Evolutionary conservation across 2,888 invertebrate species (phyloP), one percentile per base, ranked within the genome.

Genomic region (Cantharis lateralis): DNA sequence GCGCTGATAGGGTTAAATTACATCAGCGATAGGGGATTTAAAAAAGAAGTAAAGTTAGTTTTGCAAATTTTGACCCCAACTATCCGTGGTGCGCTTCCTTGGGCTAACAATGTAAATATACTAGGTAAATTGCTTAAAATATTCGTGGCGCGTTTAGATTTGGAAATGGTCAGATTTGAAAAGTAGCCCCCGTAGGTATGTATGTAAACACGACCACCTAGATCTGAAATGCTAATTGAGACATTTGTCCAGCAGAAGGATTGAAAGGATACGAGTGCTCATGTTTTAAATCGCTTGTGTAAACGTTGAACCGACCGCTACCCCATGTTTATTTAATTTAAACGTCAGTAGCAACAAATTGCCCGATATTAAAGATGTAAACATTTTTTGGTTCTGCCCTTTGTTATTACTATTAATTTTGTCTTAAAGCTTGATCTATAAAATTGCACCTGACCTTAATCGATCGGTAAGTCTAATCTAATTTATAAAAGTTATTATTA

Each of bases 221-320:
- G 72, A 78, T 75, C 78, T 75, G 73, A 78, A 78, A 78, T 78
- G 78, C 78, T 78, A 78, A 78, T 78, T 78, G 78, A 78, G 75
- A 78, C 78, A 73, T 78, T 78, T 70, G 78, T 78, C 77, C 69
- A 68, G 63, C 15, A 62, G 76, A 78, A 78, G 78, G 78, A 73
- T 71, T 69, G 76, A 78, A 76, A 76, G 74, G 75, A 72, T 72
- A 48, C 63, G 72, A 63, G 68, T 11, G 74, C 24, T 16, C 63
- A 18, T 62, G 75, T 78, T 79, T 79, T 78, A 79, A 79, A 78
- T 78, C 74, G 74, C 68, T 78, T 78, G 68, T 48, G 66, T 68
- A 79, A 79, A 79, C 78, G 78, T 66, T 76, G 73, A 76, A 74
- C 26, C 70, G 32, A 74, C 28, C 75, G 16, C 48, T 70, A 71